Evolutionary conservation across 2,888 invertebrate species (phyloP).

Genomic region (Schizaphis graminum): DNA sequence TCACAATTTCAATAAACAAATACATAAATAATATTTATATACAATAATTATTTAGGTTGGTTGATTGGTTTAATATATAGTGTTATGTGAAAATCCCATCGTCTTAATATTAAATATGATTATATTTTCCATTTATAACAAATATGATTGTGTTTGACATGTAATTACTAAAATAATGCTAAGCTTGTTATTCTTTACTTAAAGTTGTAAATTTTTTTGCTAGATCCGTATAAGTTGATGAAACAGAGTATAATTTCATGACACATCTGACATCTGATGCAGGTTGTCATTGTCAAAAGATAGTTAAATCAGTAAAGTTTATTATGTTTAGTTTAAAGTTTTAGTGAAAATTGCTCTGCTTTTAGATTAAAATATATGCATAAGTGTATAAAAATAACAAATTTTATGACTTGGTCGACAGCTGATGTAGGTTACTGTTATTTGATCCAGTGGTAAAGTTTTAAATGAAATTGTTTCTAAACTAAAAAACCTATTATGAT

Average conservation of each 20-base stretch:
- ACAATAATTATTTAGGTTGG: background rate
- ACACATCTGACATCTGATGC: slow-evolving; percentile 12
- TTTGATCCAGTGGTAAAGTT: slow-evolving; percentile 37
- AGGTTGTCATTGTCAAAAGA: slow-evolving; percentile 16
- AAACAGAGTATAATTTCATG: background rate
- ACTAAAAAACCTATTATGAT: background rate
- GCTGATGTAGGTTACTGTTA: slow-evolving; percentile 29
- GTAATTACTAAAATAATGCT: background rate
- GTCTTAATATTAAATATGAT: background rate
- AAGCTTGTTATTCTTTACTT: background rate
- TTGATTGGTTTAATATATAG: background rate
- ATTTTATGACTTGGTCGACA: slow-evolving; percentile 27
- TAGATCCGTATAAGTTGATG: background rate
- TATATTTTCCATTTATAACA: background rate
- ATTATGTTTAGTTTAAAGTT: slow-evolving; percentile 33
- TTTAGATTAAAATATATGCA: slow-evolving; percentile 22
- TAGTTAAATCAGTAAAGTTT: slow-evolving; percentile 48
- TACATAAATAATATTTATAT: background rate
- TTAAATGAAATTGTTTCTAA: slow-evolving; percentile 5
- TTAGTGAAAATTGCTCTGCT: slow-evolving; percentile 14
- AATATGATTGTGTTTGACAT: slow-evolving; percentile 30
- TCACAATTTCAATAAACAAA: background rate
- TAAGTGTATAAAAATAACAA: slow-evolving; percentile 29
- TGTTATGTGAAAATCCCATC: background rate
- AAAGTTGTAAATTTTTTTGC: background rate